phyloP scores from a whole-genome alignment of 2,113 vertebrate species.

The Malurus elegans region DNA sequence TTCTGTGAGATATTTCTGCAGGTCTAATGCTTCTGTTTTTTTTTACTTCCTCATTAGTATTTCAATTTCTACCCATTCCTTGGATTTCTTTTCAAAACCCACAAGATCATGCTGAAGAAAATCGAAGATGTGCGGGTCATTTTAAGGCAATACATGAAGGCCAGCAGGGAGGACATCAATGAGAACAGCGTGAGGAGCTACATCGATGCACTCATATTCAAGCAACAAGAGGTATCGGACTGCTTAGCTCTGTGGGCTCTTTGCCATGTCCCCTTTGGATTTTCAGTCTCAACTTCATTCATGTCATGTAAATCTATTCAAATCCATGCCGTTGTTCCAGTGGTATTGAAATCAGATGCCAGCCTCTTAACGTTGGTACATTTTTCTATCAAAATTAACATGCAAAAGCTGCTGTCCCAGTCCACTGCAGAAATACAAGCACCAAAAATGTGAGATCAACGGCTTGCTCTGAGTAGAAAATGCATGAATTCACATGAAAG shows the following conservation, averaged over 20 bases:
- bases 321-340: background rate
- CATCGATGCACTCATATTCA: constrained; percentile 69
- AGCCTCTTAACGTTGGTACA: background rate
- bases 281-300: background rate
- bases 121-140: constrained; percentile 66
- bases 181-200: constrained; percentile 54
- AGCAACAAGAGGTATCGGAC: constrained; percentile 67
- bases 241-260: background rate
- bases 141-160: constrained; percentile 63
- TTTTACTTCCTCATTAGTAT: constrained; percentile 50
- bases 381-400: background rate
- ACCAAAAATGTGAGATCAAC: background rate
- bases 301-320: background rate
- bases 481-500: background rate
- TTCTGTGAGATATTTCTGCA: background rate
- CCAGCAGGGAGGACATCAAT: background rate
- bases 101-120: constrained; percentile 73
- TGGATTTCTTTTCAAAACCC: constrained; percentile 71
- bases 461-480: background rate
- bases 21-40: background rate
- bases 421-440: background rate
- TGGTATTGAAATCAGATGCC: background rate
- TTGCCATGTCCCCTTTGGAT: background rate
- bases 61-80: constrained; percentile 76
- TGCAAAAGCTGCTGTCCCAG: background rate